Conservation (phyloP, 2,888 invertebrate genomes). For the Spatulosminthurus flaviceps region DNA sequence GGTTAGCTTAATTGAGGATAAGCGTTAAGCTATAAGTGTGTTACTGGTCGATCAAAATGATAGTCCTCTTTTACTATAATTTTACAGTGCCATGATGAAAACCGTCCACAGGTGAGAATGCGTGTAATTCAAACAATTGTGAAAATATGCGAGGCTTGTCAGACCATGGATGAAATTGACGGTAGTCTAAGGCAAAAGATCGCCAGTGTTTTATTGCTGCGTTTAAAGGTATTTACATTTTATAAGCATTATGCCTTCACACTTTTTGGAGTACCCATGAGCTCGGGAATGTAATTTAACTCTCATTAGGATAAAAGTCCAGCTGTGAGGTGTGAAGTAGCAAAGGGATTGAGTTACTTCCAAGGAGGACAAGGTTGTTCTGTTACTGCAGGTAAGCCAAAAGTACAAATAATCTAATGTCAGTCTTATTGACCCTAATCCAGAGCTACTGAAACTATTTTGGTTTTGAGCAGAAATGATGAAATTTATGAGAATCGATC, state of each 20-base stretch:
- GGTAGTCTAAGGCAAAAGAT: conserved; percentile 16
- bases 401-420: too few species aligned
- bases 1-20: too few species aligned
- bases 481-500: conserved; percentile 47
- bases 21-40: background rate
- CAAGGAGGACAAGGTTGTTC: conserved; percentile 43
- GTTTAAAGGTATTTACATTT: conserved; percentile 36
- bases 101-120: conserved; percentile 28
- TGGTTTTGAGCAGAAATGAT: too few species aligned
- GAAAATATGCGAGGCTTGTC: conserved; percentile 35
- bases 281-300: background rate
- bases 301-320: conserved; percentile 38
- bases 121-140: conserved; percentile 42
- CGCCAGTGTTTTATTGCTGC: conserved; percentile 7
- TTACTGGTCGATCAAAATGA: background rate
- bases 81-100: conserved; percentile 45
- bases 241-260: too few species aligned
- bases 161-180: conserved; percentile 38
- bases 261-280: too few species aligned
- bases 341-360: conserved; percentile 44
- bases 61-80: too few species aligned
- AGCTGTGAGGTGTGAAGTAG: conserved; percentile 39
- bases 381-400: conserved; percentile 42
- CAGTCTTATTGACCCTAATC: too few species aligned
- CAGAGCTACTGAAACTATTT: too few species aligned